phyloP scores from a whole-genome alignment of 2,888 invertebrate species.

The Synergus umbraculus region DNA sequence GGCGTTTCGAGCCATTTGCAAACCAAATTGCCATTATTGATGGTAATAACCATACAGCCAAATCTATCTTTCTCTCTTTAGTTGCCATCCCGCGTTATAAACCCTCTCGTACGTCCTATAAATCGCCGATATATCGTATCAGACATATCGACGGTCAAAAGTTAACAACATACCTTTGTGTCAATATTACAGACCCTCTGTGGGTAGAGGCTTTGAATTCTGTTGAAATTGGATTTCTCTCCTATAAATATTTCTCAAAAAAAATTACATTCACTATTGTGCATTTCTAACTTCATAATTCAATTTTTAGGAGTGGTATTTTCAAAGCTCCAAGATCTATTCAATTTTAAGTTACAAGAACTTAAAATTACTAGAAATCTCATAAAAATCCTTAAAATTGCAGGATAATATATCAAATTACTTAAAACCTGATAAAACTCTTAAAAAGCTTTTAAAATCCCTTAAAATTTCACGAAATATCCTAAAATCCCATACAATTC shows the following conservation, averaged over 20 bases:
- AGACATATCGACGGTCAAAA: conserved; percentile 59
- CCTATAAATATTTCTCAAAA: neutral
- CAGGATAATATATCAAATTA: no score
- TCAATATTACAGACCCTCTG: conserved; percentile 50
- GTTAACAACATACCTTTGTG: conserved; percentile 61
- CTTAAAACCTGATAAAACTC: no score
- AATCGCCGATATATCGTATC: conserved; percentile 46
- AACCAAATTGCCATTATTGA: conserved; percentile 77
- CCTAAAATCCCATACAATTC: no score
- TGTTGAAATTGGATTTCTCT: conserved; percentile 11
- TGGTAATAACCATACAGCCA: conserved; percentile 75
- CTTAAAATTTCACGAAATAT: no score
- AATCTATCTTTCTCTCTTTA: conserved; percentile 49
- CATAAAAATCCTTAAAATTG: no score
- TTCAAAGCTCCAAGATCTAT: conserved; percentile 10
- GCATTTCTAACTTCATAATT: neutral
- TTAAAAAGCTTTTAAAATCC: no score
- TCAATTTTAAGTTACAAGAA: neutral
- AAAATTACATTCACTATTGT: neutral
- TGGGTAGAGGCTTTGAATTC: neutral
- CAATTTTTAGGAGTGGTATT: conserved; percentile 1
- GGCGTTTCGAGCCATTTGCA: conserved; percentile 72
- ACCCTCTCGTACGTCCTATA: conserved; percentile 14
- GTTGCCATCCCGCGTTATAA: conserved; percentile 7
- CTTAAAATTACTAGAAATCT: no score